Evolutionary conservation across 92 coral and sea anemone species (phyloP).

Genomic region (Bergia sp.): DNA sequence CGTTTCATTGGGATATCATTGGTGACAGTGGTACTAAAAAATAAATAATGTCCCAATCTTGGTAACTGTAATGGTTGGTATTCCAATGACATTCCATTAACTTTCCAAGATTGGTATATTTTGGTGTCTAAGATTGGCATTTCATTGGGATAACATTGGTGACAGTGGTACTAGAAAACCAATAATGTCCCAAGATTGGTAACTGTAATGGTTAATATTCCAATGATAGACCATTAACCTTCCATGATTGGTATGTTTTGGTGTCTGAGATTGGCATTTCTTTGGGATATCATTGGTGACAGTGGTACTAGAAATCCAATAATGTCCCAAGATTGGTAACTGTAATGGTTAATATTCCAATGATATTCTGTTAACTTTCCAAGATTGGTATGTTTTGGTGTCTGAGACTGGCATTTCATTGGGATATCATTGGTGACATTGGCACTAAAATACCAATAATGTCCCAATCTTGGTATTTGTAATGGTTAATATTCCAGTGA

Average conservation of each 20-base stretch:
- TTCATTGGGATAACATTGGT: conserved; percentile 47
- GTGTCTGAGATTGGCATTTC: conserved; percentile 17
- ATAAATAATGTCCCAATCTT: conserved; percentile 19
- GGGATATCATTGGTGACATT: conserved; percentile 39
- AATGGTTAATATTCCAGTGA: conserved; percentile 3
- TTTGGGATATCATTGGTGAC: conserved; percentile 47
- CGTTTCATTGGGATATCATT: conserved; percentile 43
- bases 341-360: conserved; percentile 9
- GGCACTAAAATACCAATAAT: conserved; percentile 3
- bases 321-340: conserved; percentile 20
- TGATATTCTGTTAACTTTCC: conserved; percentile 15
- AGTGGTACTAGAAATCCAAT: conserved; percentile 11
- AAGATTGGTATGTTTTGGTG: conserved; percentile 48
- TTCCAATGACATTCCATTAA: conserved; percentile 19
- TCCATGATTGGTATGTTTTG: conserved; percentile 49
- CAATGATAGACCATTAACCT: conserved; percentile 11
- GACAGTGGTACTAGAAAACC: conserved; percentile 22
- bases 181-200: conserved; percentile 21
- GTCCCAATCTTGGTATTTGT: conserved; percentile 11
- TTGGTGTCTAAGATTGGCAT: conserved; percentile 18
- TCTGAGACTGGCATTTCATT: conserved; percentile 32
- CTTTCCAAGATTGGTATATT: conserved; percentile 47
- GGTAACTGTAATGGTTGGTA: not conserved
- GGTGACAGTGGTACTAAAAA: conserved; percentile 20
- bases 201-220: conserved; percentile 4